Base-by-base conservation (phyloP, 2,113 vertebrate species). In the Todiramphus saurophagus region DNA sequence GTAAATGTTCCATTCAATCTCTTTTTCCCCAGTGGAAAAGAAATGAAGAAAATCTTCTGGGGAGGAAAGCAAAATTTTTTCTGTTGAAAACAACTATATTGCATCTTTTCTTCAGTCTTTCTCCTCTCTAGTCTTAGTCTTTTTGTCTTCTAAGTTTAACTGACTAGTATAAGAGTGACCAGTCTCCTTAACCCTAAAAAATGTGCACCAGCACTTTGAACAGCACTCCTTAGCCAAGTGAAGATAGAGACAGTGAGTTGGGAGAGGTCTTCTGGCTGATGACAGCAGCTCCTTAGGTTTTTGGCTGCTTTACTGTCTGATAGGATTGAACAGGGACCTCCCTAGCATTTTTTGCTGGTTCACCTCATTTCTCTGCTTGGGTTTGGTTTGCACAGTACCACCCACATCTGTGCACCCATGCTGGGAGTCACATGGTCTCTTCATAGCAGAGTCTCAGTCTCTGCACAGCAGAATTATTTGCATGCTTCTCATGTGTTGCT, bases 351-450 rank as follows among this genome's bases (percentile, higher is more conserved):
- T 69, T 56, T 88, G 27, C 73, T 70, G 50, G 14, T 59, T 89
- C 59, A n/a, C 6, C 44, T 88, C 28, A 58, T 86, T 68, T 58
- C 7, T 2, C 39, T 41, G 20, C 72, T 35, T 77, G 43, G 5
- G 9, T 83, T 60, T 1, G 7, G 33, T 18, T 5, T 60, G 59
- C 4, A 3, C 59, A 35, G 23, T 48, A 64, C 33, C 16, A 16
- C 28, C 24, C 16, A 74, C 0, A 46, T 70, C 74, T 4, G 1
- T 7, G 31, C 17, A 58, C 12, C 33, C 5, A 0, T 62, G 23
- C 78, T 85, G 39, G 31, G 46, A 87, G 33, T 50, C 56, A n/a
- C 11, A 18, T 92, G 59, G 27, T 1, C 0, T 31, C 37, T 37
- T 7, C 37, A 37, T 37, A 37, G 37, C 37, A 37, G 37, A 69